These are phyloP conservation scores for Parauchenoglanis punctatus DNA, from an alignment of 2,797 vertebrate species.

Conservation along the genomic window DNA sequence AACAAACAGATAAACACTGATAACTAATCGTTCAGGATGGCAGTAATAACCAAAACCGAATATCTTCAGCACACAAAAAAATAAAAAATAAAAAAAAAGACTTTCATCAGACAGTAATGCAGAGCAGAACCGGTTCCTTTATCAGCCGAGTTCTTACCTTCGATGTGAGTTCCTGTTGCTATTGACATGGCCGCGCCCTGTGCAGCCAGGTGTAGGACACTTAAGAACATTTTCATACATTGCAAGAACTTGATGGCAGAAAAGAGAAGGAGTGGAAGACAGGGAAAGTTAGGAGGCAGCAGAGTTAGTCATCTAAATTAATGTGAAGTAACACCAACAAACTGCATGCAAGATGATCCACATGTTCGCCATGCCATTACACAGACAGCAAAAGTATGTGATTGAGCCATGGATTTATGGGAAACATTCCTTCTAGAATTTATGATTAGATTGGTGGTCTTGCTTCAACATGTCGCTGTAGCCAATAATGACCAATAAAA, in stretches of 20 bases:
- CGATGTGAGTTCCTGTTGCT: constrained; percentile 99
- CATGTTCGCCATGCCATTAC: constrained; percentile 10
- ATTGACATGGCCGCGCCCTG: constrained; percentile 99
- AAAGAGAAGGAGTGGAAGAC: constrained; percentile 85
- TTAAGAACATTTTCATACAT: constrained; percentile 99
- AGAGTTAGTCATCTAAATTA: constrained; percentile 69
- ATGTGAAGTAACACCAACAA: constrained; percentile 22
- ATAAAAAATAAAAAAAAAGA: not conserved
- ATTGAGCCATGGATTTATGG: not conserved
- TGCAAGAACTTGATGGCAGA: constrained; percentile 92
- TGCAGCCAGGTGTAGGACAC: constrained; percentile 99
- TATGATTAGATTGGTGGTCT: not conserved
- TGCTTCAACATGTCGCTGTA: not conserved
- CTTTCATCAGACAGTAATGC: constrained; percentile 4
- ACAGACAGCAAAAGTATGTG: not conserved
- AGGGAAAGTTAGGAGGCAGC: constrained; percentile 81
- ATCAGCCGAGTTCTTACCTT: constrained; percentile 84
- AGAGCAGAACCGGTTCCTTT: constrained; percentile 2
- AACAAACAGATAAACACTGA: not conserved
- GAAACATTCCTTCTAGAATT: not conserved
- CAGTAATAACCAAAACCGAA: not conserved
- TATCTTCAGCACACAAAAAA: not conserved
- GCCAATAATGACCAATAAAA: constrained; percentile 21
- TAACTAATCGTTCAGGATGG: not conserved
- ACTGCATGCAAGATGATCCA: constrained; percentile 27